Evolutionary conservation across 23 tunicate species (phyloP), one percentile per base, ranked within the genome.

Genomic region (Pegea sp.): DNA sequence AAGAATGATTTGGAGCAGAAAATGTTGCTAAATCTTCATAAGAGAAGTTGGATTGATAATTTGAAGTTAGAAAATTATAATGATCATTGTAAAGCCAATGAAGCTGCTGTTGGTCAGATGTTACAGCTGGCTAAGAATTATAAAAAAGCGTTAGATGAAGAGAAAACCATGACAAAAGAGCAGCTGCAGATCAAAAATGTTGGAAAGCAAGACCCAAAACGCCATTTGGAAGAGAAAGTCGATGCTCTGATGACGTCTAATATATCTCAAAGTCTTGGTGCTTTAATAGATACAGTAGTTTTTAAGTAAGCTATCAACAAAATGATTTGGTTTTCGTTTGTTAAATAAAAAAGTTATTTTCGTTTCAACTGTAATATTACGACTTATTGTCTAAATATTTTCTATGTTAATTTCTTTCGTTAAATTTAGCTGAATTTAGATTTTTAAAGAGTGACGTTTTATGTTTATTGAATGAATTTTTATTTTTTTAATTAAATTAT

Each of bases 1-100:
- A 89, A 89, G 42, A 89, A 89, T 71, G 90, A 89, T 48, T 68
- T 76, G 32, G 98, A 89, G 66, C 98, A 89, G 51, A 77, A 89
- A 53, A 89, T 89, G 98, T 48, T 89, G 54, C 74, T 89, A 6
- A 89, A 89, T 31, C 69, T 89, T 25, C 98, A 89, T 63, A 89
- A 89, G 44, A 62, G 57, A 44, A 89, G 95, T 44, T 84, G 95
- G 95, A 84, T 84, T 63, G 95, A 84, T 54, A 78, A 78, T 21
- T 42, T 84, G 24, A 73, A 77, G 2, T 57, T 84, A 61, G 79
- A 63, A 4, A 77, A 84, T 63, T 84, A 84, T 68, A 67, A 64
- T 43, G 72, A 84, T 19, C 95, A 84, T 59, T 84, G 95, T 43
- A 74, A 84, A 56, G 49, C 33, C 26, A 84, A 84, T 65, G 88